Evolutionary conservation across 2,888 invertebrate genomes (phyloP).

Genomic region (Penaeus monodon): DNA sequence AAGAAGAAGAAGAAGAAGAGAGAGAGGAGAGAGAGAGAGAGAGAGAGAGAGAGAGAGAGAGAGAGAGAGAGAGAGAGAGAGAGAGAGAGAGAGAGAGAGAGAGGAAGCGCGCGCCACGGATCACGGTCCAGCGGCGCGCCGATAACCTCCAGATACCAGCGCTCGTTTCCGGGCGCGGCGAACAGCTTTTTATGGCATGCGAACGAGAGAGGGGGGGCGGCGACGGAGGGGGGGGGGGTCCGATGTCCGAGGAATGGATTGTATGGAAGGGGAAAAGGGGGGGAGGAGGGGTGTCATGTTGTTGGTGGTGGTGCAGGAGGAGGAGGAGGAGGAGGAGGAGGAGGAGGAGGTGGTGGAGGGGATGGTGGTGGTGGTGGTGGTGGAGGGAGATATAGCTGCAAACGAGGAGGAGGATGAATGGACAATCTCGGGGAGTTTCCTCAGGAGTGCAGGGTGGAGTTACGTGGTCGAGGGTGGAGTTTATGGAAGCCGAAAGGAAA

Average conservation of each 20-base stretch:
- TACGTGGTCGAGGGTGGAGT: neutral
- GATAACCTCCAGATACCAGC: too few relatives aligned
- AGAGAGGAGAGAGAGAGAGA: neutral
- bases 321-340: neutral
- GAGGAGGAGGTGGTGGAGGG: neutral
- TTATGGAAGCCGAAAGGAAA: neutral
- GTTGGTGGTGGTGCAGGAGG: neutral
- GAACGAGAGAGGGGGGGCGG: neutral
- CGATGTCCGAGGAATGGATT: too few relatives aligned
- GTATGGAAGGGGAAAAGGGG: neutral
- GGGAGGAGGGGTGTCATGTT: neutral
- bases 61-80: neutral
- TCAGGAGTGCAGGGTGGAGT: neutral
- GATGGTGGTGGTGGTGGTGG: neutral
- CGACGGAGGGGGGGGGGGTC: neutral
- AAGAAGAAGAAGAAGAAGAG: neutral
- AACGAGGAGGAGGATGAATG: neutral
- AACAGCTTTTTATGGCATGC: too few relatives aligned
- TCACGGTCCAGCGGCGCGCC: too few relatives aligned
- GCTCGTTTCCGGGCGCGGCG: too few relatives aligned
- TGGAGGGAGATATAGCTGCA: neutral
- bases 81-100: too few relatives aligned
- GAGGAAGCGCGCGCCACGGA: neutral
- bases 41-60: neutral
- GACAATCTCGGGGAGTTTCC: neutral